These are phyloP conservation scores for Sitobion miscanthi DNA, from an alignment of 1,140 invertebrate genomes.

Conservation along the genomic window DNA sequence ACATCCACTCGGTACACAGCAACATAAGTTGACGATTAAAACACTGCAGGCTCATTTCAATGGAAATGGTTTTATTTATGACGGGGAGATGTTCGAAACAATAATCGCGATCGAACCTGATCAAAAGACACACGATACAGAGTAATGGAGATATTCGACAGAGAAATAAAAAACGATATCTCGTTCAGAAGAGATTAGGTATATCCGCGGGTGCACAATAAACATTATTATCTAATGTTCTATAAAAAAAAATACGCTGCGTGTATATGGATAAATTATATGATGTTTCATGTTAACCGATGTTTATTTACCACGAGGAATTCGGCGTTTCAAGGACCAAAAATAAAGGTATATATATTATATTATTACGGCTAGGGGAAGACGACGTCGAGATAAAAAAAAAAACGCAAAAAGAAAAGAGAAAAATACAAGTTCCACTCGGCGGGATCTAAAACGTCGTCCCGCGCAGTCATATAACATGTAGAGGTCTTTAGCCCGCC, in stretches of 20 bases:
- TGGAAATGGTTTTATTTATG: neutral
- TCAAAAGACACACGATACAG: neutral
- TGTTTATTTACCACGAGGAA: neutral
- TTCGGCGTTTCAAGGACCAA: neutral
- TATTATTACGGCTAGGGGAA: neutral
- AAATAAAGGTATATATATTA: neutral
- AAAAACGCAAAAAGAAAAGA: neutral
- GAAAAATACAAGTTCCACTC: neutral
- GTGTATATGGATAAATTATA: neutral
- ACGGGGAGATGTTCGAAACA: neutral
- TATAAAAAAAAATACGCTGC: neutral
- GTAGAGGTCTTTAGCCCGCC: neutral
- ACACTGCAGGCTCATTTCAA: neutral
- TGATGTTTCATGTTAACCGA: neutral
- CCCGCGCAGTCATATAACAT: neutral
- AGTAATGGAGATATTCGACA: too few species aligned
- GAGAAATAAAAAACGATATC: neutral
- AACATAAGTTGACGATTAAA: neutral
- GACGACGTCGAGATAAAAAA: neutral
- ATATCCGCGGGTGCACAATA: neutral
- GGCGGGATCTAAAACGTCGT: neutral
- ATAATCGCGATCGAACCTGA: neutral
- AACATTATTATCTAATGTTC: neutral
- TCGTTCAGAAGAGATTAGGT: neutral
- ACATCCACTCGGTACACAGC: too few species aligned